Conservation (phyloP, 2,888 invertebrate genomes). For the Cephus runcator region DNA sequence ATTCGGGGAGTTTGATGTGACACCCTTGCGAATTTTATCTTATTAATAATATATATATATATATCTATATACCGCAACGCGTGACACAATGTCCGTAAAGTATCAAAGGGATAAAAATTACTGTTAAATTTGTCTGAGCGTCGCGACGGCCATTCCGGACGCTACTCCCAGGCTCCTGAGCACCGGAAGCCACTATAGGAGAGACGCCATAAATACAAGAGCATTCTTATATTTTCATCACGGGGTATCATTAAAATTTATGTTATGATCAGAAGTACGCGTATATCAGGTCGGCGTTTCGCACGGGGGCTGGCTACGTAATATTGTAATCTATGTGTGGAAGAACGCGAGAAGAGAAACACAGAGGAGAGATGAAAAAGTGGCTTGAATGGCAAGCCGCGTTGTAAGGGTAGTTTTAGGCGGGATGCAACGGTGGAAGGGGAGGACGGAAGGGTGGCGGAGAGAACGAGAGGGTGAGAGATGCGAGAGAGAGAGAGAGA, state of each 20-base stretch:
- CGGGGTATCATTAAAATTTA: slow-evolving; percentile 64
- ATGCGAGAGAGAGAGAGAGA: slow-evolving; percentile 20
- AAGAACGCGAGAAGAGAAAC: slow-evolving; percentile 58
- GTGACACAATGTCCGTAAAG: background rate
- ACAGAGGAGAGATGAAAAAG: slow-evolving; percentile 58
- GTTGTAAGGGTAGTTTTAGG: slow-evolving; percentile 56
- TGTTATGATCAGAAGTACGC: slow-evolving; percentile 63
- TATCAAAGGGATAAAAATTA: background rate
- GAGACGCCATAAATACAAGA: slow-evolving; percentile 55
- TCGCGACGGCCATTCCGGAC: background rate
- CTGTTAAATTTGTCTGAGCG: background rate
- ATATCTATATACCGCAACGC: background rate
- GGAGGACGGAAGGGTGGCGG: slow-evolving; percentile 24
- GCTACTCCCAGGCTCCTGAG: background rate
- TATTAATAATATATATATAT: background rate
- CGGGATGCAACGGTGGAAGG: slow-evolving; percentile 24
- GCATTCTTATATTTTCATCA: slow-evolving; percentile 66
- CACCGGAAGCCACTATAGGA: background rate
- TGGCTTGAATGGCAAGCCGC: slow-evolving; percentile 55
- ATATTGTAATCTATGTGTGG: slow-evolving; percentile 65
- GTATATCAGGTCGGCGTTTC: slow-evolving; percentile 46
- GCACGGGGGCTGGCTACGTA: slow-evolving; percentile 41
- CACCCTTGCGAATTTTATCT: background rate
- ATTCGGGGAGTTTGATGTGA: background rate
- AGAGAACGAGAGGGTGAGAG: slow-evolving; percentile 22